Conservation (phyloP, 2,797 vertebrate species). For the Cyprinodon diabolis region DNA sequence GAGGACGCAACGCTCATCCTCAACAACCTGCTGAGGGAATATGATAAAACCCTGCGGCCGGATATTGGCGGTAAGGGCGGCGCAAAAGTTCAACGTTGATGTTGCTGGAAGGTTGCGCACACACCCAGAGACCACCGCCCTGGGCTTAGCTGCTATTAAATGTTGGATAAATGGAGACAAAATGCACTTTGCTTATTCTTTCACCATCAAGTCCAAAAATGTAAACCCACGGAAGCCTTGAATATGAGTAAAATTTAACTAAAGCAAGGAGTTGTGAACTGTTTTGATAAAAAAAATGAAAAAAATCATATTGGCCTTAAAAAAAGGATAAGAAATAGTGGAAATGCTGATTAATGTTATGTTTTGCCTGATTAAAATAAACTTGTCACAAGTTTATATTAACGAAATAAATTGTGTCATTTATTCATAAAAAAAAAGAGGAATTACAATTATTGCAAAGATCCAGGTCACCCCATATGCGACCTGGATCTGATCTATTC, state of each 20-base stretch:
- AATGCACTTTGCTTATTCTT: background rate
- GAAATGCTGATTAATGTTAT: background rate
- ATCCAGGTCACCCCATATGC: no score
- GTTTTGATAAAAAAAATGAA: background rate
- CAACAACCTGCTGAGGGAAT: conserved; percentile 88
- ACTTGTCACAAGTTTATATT: background rate
- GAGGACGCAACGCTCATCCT: conserved; percentile 89
- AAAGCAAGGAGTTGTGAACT: no score
- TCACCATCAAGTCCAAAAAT: background rate
- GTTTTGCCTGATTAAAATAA: background rate
- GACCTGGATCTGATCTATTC: no score
- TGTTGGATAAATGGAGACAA: background rate
- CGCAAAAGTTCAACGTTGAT: background rate
- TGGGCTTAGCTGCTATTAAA: background rate
- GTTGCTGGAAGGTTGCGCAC: background rate
- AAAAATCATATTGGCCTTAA: background rate
- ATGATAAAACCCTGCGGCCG: conserved; percentile 90
- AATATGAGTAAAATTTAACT: background rate
- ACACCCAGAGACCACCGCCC: background rate
- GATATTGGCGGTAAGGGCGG: conserved; percentile 86
- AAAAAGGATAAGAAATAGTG: no score
- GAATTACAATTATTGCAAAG: no score
- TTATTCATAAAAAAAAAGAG: no score
- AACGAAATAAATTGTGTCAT: no score
- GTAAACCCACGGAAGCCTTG: background rate